A percentile compares a stretch with the other conserved stretches of the same genome.
Evolutionary conservation across 2,113 vertebrate genomes (phyloP).

Genomic region (Garra rufa): DNA sequence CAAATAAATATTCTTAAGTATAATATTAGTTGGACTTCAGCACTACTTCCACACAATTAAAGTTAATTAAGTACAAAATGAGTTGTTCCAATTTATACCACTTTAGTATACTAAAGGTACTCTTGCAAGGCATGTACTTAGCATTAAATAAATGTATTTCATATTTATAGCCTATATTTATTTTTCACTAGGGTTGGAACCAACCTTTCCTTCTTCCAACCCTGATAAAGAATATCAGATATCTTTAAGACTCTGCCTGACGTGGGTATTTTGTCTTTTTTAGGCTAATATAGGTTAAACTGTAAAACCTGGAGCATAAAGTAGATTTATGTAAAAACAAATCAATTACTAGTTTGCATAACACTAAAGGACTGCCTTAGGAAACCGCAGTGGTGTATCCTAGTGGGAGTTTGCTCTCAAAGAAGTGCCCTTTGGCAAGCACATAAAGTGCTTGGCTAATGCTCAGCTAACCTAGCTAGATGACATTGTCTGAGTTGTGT

Average conservation of each 20-base stretch:
- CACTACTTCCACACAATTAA: too few relatives aligned
- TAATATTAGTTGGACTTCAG: too few relatives aligned
- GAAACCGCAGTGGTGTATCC: neutral
- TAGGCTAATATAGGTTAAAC: neutral
- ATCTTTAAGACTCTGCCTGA: neutral
- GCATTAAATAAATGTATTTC: too few relatives aligned
- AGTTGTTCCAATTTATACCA: too few relatives aligned
- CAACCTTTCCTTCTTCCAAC: neutral
- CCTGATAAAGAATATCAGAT: neutral
- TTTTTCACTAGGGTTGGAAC: neutral
- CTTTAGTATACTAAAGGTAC: too few relatives aligned
- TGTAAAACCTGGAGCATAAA: neutral
- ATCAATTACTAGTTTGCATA: constrained; percentile 9
- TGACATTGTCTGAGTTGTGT: constrained; percentile 8
- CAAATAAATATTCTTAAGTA: too few relatives aligned
- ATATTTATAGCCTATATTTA: too few relatives aligned
- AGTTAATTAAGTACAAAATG: too few relatives aligned
- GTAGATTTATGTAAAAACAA: neutral
- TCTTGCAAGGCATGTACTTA: too few relatives aligned
- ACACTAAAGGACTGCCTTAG: neutral
- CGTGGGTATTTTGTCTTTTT: neutral
- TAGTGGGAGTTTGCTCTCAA: constrained; percentile 6
- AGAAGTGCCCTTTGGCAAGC: constrained; percentile 45
- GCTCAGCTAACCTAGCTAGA: constrained; percentile 2
- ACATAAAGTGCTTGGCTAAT: constrained; percentile 9